Evolutionary conservation across 1,140 invertebrate genomes (phyloP).

Genomic region (Drosophila burlai): DNA sequence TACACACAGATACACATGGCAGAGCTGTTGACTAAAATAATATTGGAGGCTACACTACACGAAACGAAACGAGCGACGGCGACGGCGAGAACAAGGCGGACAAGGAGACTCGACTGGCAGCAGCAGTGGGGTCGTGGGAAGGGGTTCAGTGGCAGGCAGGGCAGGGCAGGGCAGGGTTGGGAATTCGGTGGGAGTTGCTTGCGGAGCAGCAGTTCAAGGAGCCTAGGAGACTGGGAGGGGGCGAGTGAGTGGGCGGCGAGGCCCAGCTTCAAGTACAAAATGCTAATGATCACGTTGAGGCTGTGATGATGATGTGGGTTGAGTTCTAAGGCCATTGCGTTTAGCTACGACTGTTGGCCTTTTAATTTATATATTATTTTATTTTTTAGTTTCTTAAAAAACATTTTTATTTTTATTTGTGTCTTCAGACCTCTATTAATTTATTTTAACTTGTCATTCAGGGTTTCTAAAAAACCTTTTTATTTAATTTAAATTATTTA

Average conservation of each 20-base stretch:
- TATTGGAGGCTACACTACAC: conserved; percentile 76
- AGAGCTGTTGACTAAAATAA: conserved; percentile 80
- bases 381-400: too few relatives aligned
- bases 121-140: conserved; percentile 4
- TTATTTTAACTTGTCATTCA: too few relatives aligned
- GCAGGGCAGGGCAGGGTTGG: conserved; percentile 4
- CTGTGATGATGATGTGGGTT: conserved; percentile 31
- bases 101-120: conserved; percentile 20
- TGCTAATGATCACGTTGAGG: conserved; percentile 46
- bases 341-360: background rate
- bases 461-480: too few relatives aligned
- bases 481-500: too few relatives aligned
- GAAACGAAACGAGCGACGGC: conserved; percentile 9
- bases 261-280: conserved; percentile 67
- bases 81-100: conserved; percentile 45
- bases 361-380: background rate
- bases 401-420: too few relatives aligned
- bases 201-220: conserved; percentile 59
- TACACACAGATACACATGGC: conserved; percentile 55
- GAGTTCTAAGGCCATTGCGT: conserved; percentile 8
- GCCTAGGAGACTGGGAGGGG: conserved; percentile 21
- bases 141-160: conserved; percentile 6
- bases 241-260: conserved; percentile 31
- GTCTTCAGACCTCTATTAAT: too few relatives aligned
- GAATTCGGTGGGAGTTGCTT: conserved; percentile 17